Percentiles rank a stretch among this genome's conserved stretches.
phyloP scores from a whole-genome alignment of 2,113 vertebrate genomes.

The Ptilonorhynchus violaceus region DNA sequence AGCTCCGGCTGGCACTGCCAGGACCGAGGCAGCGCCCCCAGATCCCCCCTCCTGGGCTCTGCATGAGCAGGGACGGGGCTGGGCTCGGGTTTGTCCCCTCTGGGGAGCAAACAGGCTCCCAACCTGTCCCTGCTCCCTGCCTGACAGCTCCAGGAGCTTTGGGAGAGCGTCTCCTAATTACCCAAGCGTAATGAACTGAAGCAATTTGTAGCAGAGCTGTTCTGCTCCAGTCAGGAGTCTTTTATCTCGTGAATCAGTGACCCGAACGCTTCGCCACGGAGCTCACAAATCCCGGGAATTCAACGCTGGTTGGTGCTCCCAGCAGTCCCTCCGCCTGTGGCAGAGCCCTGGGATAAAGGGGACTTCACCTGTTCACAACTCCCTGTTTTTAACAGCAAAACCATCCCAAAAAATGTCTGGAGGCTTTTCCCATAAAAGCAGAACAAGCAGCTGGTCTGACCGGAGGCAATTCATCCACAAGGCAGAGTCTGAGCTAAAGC shows the following conservation, averaged over 20 bases:
- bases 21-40: not conserved
- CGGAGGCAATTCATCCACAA: constrained; percentile 25
- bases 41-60: no score
- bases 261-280: not conserved
- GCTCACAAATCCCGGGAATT: not conserved
- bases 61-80: fast-evolving
- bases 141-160: not conserved
- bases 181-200: not conserved
- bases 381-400: not conserved
- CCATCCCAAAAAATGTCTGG: not conserved
- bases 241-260: not conserved
- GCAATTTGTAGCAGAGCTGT: not conserved
- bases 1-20: not conserved
- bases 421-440: not conserved
- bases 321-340: not conserved
- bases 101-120: not conserved
- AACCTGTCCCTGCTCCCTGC: not conserved
- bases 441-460: constrained; percentile 22
- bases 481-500: not conserved
- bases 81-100: not conserved
- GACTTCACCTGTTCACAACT: not conserved
- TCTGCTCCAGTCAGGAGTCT: not conserved
- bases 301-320: not conserved
- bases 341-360: not conserved
- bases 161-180: not conserved